A percentile compares a stretch with the other conserved stretches of the same genome.
Evolutionary conservation across 2,113 vertebrate genomes (phyloP).

Genomic region (Strix aluco): DNA sequence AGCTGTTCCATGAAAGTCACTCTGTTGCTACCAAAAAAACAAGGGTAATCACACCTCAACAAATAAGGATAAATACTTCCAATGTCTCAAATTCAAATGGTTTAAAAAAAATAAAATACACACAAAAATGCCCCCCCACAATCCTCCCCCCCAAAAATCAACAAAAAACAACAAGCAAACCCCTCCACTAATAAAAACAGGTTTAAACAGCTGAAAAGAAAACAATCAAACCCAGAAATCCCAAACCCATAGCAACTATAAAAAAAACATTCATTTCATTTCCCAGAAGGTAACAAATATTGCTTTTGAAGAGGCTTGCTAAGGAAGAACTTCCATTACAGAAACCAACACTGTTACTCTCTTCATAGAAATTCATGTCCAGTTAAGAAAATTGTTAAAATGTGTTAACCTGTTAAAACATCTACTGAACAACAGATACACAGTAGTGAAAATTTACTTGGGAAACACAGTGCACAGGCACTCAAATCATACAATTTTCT

Average conservation of each 20-base stretch:
- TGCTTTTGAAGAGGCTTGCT: background rate
- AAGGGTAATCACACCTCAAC: background rate
- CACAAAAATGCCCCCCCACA: background rate
- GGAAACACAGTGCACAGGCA: background rate
- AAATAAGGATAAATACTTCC: background rate
- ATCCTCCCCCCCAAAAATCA: background rate
- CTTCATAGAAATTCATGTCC: background rate
- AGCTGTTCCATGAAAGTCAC: background rate
- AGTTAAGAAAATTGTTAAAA: background rate
- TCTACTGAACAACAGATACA: background rate
- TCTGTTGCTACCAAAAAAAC: background rate
- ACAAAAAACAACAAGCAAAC: background rate
- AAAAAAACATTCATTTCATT: background rate
- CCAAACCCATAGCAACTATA: background rate
- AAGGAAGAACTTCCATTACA: background rate
- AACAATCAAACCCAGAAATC: background rate
- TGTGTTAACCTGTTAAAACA: background rate
- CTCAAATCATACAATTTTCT: background rate
- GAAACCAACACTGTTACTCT: background rate
- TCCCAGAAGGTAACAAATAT: background rate
- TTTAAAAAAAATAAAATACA: background rate
- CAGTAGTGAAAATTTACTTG: background rate
- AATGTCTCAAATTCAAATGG: background rate
- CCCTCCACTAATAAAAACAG: accelerated
- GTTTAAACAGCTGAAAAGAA: background rate